A percentile compares a stretch with the other conserved stretches of the same genome.
These are phyloP conservation scores for Leptinotarsa juncta DNA, from an alignment of 2,888 invertebrate species.

Conservation along the genomic window DNA sequence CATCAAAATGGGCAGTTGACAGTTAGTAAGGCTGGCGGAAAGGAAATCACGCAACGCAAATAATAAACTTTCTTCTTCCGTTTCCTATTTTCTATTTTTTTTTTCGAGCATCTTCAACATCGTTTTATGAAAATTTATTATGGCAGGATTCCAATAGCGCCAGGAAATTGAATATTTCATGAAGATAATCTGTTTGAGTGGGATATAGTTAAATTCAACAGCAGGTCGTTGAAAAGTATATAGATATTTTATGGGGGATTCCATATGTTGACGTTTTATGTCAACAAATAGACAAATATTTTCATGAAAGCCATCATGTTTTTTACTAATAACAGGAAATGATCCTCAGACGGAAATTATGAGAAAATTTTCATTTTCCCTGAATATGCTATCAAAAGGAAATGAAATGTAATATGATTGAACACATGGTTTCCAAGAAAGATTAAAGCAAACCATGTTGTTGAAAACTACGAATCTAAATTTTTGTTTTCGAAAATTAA, in stretches of 20 bases:
- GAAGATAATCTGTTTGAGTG: neutral
- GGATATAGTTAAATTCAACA: neutral
- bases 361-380: neutral
- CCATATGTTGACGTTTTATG: neutral
- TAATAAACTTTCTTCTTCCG: neutral
- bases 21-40: neutral
- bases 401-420: too few relatives aligned
- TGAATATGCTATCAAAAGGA: too few relatives aligned
- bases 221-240: neutral
- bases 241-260: neutral
- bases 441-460: too few relatives aligned
- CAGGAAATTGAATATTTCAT: conserved; percentile 6
- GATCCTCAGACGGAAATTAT: neutral
- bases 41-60: neutral
- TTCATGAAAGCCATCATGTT: neutral
- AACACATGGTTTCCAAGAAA: too few relatives aligned
- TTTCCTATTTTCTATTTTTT: conserved; percentile 1
- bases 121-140: conserved; percentile 8
- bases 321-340: neutral
- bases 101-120: neutral
- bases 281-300: neutral
- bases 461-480: too few relatives aligned
- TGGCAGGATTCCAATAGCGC: conserved; percentile 3
- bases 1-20: neutral
- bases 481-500: too few relatives aligned